Base-by-base conservation (phyloP, 2,113 vertebrate species). In the Sinocyclocheilus anophthalmus region DNA sequence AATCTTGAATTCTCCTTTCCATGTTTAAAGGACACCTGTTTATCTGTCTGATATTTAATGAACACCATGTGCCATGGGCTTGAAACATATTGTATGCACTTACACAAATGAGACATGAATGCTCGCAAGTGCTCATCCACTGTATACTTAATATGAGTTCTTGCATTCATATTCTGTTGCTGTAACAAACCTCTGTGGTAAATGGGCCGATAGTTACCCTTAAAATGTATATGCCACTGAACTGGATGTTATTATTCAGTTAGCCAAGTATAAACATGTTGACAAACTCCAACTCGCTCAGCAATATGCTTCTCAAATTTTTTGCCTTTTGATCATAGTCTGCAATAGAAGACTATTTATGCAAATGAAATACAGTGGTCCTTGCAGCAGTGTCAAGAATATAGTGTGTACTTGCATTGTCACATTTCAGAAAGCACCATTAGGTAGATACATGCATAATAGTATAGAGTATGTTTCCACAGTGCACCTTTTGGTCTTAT, bases 41-140 rank as follows among this genome's bases (percentile, higher is more conserved):
- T 59, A n/a, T 37, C 55, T 42, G 22, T 80, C 33, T 80, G 13
- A 80, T 61, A 57, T n/a, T 3, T 78, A 78, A 79, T 79, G 8
- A 79, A 79, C 30, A 14, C 76, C 9, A n/a, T 59, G 13, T 37
- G 26, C 14, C 22, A 3, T 13, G 3, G 20, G 30, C 26, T 22
- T 22, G 18, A 33, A 77, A 33, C 55, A 22, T 14, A 33, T 77
- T 55, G 9, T 3, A 33, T 57, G 24, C 26, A 33, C 7, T 22
- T 14, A 45, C 0, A 0, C 20, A 75, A 45, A 45, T n/a, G 37
- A 75, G 22, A 75, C 11, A 2, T 45, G 5, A 78, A 39, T 59
- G 53, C 30, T 37, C 20, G 1, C 67, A 70, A 8, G 7, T n/a
- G 10, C 70, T 45, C 5, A 45, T 73, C 11, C 5, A 12, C 11